Percentiles rank a stretch among this genome's conserved stretches.
These are phyloP conservation scores for Thamnophis sirtalis DNA, from an alignment of 2,113 vertebrate species.

Conservation along the genomic window DNA sequence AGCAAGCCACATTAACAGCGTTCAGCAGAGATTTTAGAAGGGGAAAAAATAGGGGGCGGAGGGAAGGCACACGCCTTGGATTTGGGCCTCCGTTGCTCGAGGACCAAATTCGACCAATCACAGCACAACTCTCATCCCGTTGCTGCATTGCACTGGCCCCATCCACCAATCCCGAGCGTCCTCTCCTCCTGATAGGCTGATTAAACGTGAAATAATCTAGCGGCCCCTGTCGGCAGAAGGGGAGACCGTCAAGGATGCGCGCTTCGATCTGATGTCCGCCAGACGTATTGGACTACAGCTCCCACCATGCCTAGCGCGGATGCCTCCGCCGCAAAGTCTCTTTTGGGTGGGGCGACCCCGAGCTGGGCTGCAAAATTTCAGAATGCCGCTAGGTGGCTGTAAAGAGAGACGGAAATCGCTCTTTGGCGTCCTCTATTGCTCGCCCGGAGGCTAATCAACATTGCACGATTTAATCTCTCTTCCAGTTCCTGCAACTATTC, in stretches of 20 bases:
- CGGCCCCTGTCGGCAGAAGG: not conserved
- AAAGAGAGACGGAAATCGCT: not conserved
- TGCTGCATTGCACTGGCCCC: fast-evolving
- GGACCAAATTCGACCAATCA: constrained; percentile 6
- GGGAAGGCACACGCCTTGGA: fast-evolving
- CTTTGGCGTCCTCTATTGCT: not conserved
- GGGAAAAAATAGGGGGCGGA: fast-evolving
- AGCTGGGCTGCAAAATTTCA: not conserved
- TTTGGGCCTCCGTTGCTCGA: not conserved
- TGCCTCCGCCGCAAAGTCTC: not conserved
- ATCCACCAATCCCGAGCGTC: constrained; percentile 22
- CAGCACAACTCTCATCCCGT: constrained; percentile 16
- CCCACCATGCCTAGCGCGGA: not conserved
- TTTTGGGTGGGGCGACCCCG: not conserved
- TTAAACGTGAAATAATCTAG: not conserved
- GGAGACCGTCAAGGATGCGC: not conserved
- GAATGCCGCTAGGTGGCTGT: not conserved
- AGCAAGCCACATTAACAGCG: not conserved
- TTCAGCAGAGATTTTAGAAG: not conserved
- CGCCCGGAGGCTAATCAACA: not conserved
- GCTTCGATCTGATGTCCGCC: not conserved
- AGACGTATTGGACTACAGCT: not conserved
- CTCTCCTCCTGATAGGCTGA: constrained; percentile 2
- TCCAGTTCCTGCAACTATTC: not conserved
- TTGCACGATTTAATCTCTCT: not conserved